Conservation (phyloP, 1,140 invertebrate genomes). For the Planococcus citri region DNA sequence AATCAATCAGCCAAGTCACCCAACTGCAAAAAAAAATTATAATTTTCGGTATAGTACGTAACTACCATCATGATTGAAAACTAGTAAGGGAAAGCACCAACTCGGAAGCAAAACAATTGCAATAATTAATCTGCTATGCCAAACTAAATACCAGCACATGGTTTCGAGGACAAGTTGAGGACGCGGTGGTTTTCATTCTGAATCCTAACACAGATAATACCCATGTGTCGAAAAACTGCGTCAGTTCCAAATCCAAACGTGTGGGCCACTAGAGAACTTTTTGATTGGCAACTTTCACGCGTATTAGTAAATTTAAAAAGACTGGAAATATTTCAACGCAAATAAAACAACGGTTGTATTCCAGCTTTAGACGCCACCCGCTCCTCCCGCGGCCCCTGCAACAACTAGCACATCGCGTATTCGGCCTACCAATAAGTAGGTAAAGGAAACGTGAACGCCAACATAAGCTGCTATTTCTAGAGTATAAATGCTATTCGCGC, state of each 20-base stretch:
- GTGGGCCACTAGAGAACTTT: neutral
- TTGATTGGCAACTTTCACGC: conserved; percentile 2
- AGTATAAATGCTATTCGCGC: neutral
- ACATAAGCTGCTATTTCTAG: neutral
- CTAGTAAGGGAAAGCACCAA: no score
- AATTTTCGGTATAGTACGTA: no score
- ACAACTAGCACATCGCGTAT: no score
- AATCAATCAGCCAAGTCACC: no score
- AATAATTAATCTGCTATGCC: no score
- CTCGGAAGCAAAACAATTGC: no score
- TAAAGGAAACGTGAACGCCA: neutral
- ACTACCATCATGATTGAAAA: no score
- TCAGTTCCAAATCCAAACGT: neutral
- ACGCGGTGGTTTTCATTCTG: neutral
- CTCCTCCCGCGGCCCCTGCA: neutral
- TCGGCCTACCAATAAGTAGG: neutral
- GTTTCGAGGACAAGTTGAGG: neutral
- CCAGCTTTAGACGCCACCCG: neutral
- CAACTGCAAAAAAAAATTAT: no score
- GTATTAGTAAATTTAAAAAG: neutral
- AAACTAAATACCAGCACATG: no score
- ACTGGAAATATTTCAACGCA: conserved; percentile 3
- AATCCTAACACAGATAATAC: neutral
- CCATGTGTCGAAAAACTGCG: neutral
- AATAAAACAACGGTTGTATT: neutral